Percentiles rank a stretch among this genome's conserved stretches.
Conservation (phyloP, 2,888 invertebrate species). For the Clistopyga incitator region DNA sequence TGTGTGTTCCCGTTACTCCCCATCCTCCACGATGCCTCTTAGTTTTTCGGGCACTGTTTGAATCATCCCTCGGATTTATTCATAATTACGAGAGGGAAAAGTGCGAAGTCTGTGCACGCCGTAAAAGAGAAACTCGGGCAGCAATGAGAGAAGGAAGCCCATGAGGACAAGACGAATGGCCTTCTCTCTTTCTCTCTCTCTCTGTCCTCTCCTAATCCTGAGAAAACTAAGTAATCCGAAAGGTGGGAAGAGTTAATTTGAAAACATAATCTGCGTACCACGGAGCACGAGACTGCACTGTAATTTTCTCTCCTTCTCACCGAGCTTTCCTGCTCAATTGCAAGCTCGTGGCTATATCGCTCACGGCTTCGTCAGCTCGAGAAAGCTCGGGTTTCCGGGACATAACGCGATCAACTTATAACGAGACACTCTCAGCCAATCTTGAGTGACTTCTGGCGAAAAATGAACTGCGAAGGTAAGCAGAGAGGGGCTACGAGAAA, state of each 20-base stretch:
- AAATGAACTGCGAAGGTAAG: slow-evolving; percentile 19
- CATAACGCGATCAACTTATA: slow-evolving; percentile 46
- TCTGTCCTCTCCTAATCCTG: slow-evolving; percentile 45
- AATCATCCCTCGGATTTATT: slow-evolving; percentile 52
- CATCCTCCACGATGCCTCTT: not conserved
- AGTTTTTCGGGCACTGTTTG: slow-evolving; percentile 27
- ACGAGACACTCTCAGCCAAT: slow-evolving; percentile 36
- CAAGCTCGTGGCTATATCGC: slow-evolving; percentile 23
- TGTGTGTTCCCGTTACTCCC: slow-evolving; percentile 8
- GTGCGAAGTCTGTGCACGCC: slow-evolving; percentile 31
- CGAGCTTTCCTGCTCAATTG: slow-evolving; percentile 52
- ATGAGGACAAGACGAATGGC: slow-evolving; percentile 56
- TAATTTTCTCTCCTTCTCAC: slow-evolving; percentile 50
- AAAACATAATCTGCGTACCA: slow-evolving; percentile 64
- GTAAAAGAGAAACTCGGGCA: slow-evolving; percentile 30
- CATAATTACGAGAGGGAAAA: slow-evolving; percentile 41
- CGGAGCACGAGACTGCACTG: slow-evolving; percentile 37
- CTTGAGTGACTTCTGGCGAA: slow-evolving; percentile 20
- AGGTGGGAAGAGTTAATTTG: slow-evolving; percentile 59
- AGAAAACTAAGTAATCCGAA: slow-evolving; percentile 41
- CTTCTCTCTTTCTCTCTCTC: slow-evolving; percentile 41
- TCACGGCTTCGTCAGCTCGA: not conserved
- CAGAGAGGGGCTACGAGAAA: not conserved
- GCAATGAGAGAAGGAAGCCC: slow-evolving; percentile 27
- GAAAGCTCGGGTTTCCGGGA: slow-evolving; percentile 3